These are phyloP conservation scores for Dromas ardeola DNA, from an alignment of 2,113 vertebrate genomes.

Conservation along the genomic window DNA sequence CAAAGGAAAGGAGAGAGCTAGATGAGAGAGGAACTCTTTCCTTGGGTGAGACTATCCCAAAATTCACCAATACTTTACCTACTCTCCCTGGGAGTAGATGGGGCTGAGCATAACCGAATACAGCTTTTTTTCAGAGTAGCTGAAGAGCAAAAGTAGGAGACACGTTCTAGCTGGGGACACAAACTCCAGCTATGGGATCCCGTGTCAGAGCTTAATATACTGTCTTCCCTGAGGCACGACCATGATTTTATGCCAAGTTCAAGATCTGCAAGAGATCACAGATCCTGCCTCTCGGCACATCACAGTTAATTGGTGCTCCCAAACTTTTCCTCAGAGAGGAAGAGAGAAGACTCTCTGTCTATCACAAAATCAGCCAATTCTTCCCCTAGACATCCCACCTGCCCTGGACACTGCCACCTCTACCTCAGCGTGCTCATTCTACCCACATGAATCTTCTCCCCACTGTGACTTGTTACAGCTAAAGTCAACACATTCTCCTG, in stretches of 20 bases:
- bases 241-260: background rate
- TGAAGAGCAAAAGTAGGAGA: background rate
- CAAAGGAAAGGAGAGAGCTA: background rate
- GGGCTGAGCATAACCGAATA: background rate
- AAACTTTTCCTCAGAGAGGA: background rate
- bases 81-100: background rate
- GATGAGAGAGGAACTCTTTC: background rate
- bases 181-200: background rate
- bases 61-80: background rate
- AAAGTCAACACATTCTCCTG: background rate
- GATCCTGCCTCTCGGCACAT: background rate
- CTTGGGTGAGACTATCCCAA: background rate
- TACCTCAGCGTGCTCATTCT: background rate
- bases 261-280: background rate
- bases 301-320: background rate
- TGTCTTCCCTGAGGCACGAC: background rate
- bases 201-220: background rate
- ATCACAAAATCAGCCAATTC: background rate
- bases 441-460: background rate
- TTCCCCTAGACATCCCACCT: background rate
- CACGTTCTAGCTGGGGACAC: background rate
- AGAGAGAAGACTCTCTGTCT: background rate
- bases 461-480: background rate
- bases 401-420: background rate
- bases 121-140: background rate